Percentiles rank a stretch among this genome's conserved stretches.
These are phyloP conservation scores for Macroramphosus scolopax DNA, from an alignment of 2,797 vertebrate species.

Conservation along the genomic window DNA sequence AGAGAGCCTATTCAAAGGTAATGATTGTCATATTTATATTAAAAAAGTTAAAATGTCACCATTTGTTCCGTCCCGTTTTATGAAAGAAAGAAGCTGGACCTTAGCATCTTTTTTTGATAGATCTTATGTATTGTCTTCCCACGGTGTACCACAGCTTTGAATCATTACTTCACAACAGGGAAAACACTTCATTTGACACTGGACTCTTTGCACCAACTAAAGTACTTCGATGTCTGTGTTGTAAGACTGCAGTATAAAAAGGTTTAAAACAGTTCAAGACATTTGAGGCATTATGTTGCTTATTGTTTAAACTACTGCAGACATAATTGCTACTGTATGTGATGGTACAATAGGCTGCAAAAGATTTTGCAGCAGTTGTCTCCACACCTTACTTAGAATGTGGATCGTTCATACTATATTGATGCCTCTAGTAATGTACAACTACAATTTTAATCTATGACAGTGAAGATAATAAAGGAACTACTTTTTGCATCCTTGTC, in stretches of 20 bases:
- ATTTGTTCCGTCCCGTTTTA: slow-evolving; percentile 64
- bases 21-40: slow-evolving; percentile 79
- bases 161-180: slow-evolving; percentile 50
- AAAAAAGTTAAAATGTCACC: slow-evolving; percentile 58
- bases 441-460: slow-evolving; percentile 71
- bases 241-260: slow-evolving; percentile 47
- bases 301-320: slow-evolving; percentile 57
- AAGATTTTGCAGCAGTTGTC: slow-evolving; percentile 41
- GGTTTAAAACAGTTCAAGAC: slow-evolving; percentile 16
- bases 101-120: slow-evolving; percentile 20
- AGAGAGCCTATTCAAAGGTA: slow-evolving; percentile 65
- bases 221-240: slow-evolving; percentile 63
- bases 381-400: slow-evolving; percentile 54
- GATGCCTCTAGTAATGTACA: slow-evolving; percentile 68
- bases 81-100: slow-evolving; percentile 55
- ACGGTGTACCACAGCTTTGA: slow-evolving; percentile 38
- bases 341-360: slow-evolving; percentile 53
- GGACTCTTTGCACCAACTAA: slow-evolving; percentile 64
- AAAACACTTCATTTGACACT: slow-evolving; percentile 61
- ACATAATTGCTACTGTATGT: slow-evolving; percentile 56
- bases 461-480: slow-evolving; percentile 72
- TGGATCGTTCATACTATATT: slow-evolving; percentile 52
- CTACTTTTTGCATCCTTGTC: slow-evolving; percentile 72
- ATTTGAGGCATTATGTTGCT: slow-evolving; percentile 62
- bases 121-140: slow-evolving; percentile 52